A percentile compares a stretch with the other conserved stretches of the same genome.
phyloP scores from a whole-genome alignment of 1,140 invertebrate species.

The Drosophila kikkawai region DNA sequence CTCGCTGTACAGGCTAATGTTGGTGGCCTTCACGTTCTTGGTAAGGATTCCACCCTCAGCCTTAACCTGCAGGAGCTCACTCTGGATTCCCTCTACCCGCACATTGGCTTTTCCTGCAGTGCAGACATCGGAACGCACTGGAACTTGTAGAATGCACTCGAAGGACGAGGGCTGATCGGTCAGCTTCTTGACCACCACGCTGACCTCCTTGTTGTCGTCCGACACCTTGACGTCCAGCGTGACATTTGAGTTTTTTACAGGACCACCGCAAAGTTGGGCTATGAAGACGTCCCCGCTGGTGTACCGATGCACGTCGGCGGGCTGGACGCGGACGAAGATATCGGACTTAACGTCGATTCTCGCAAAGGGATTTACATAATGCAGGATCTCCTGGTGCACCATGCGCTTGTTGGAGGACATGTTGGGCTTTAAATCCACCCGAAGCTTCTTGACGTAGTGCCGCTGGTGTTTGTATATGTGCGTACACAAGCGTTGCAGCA shows the following conservation, averaged over 20 bases:
- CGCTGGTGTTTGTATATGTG: conserved; percentile 35
- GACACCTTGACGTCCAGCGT: conserved; percentile 51
- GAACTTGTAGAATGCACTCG: conserved; percentile 66
- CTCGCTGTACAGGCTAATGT: conserved; percentile 56
- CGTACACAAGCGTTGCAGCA: conserved; percentile 50
- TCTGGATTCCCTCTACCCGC: conserved; percentile 56
- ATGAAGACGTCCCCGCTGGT: conserved; percentile 70
- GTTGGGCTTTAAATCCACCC: background rate
- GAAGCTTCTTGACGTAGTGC: conserved; percentile 58
- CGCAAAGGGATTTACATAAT: conserved; percentile 73
- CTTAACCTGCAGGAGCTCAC: conserved; percentile 59
- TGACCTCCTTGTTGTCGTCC: conserved; percentile 65
- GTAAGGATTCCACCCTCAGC: conserved; percentile 59
- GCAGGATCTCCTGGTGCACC: conserved; percentile 72
- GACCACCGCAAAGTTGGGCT: conserved; percentile 59
- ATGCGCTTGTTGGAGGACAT: conserved; percentile 39
- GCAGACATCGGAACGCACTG: conserved; percentile 60
- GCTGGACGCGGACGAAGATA: conserved; percentile 57
- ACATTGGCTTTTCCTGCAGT: conserved; percentile 47
- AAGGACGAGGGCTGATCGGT: conserved; percentile 32
- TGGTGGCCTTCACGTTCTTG: conserved; percentile 64
- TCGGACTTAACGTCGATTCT: conserved; percentile 71
- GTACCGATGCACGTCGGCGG: conserved; percentile 68
- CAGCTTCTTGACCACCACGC: conserved; percentile 57
- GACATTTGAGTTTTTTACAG: conserved; percentile 52